A percentile compares a stretch with the other conserved stretches of the same genome.
phyloP scores from a whole-genome alignment of 2,113 vertebrate species.

The Castor canadensis region DNA sequence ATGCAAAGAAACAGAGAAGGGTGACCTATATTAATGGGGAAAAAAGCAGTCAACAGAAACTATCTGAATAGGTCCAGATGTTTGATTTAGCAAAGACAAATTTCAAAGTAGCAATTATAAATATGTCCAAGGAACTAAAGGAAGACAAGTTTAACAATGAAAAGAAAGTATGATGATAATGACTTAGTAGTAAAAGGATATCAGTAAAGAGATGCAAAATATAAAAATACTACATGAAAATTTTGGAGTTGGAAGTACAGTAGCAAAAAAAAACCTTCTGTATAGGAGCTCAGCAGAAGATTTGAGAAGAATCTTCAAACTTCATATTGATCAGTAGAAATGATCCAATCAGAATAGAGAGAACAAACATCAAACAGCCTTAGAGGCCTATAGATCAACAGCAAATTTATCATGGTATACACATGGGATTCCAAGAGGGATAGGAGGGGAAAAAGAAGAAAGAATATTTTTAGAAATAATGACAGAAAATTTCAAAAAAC shows the following conservation, averaged over 20 bases:
- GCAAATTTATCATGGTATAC: neutral
- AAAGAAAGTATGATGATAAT: conserved; percentile 20
- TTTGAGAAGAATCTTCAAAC: neutral
- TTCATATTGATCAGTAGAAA: neutral
- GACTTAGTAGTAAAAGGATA: neutral
- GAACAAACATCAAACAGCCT: neutral
- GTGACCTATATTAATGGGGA: neutral
- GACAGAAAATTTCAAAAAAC: neutral
- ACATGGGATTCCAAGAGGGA: neutral
- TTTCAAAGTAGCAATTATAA: conserved; percentile 10
- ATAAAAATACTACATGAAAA: neutral
- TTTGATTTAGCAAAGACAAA: conserved; percentile 29
- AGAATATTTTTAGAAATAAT: conserved; percentile 25
- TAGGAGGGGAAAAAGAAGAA: neutral
- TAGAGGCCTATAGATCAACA: neutral
- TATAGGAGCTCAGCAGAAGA: neutral
- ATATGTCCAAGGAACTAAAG: neutral
- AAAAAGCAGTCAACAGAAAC: neutral
- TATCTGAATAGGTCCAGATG: neutral
- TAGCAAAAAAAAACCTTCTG: conserved; percentile 21
- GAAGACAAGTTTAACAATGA: neutral
- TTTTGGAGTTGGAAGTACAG: neutral
- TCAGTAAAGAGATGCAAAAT: neutral
- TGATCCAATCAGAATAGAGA: neutral
- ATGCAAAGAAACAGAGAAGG: neutral